Evolutionary conservation across 2,797 vertebrate genomes (phyloP).

Genomic region (Sparus aurata): DNA sequence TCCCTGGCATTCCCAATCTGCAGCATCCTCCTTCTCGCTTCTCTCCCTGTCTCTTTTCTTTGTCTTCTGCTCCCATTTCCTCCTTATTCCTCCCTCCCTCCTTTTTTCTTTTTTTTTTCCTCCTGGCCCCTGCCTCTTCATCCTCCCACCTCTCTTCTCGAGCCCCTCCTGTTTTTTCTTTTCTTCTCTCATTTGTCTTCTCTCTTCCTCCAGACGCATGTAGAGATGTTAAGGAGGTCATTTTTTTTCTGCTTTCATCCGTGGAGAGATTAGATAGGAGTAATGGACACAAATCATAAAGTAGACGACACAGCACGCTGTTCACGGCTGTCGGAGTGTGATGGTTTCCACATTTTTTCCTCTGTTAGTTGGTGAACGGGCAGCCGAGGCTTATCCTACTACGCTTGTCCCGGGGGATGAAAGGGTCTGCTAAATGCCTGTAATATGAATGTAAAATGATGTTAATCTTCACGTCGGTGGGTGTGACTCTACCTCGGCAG

Average conservation of each 20-base stretch:
- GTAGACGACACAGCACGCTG: not conserved
- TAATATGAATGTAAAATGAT: conserved; percentile 66
- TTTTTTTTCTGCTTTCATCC: conserved; percentile 3
- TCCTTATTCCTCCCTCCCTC: not conserved
- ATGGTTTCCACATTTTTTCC: not conserved
- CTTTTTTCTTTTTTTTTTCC: not conserved
- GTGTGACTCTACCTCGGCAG: conserved; percentile 39
- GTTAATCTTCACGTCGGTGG: conserved; percentile 60
- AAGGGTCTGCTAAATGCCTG: conserved; percentile 46
- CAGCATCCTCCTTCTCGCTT: conserved; percentile 23
- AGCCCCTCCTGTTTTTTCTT: not conserved
- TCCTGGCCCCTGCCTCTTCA: conserved; percentile 15
- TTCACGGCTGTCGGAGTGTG: too few relatives aligned
- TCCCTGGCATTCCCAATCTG: conserved; percentile 45
- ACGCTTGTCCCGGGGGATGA: conserved; percentile 29
- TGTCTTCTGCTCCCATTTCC: conserved; percentile 27
- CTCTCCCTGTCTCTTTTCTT: not conserved
- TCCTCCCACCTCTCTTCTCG: not conserved
- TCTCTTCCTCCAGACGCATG: conserved; percentile 10
- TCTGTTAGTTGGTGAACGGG: conserved; percentile 1
- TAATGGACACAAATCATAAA: not conserved
- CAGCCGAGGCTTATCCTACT: conserved; percentile 9
- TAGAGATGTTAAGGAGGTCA: conserved; percentile 27
- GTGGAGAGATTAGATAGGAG: not conserved
- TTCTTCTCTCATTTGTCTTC: conserved; percentile 15